Conservation (phyloP, 2,888 invertebrate species). For the Lissocephala sabroskyi region DNA sequence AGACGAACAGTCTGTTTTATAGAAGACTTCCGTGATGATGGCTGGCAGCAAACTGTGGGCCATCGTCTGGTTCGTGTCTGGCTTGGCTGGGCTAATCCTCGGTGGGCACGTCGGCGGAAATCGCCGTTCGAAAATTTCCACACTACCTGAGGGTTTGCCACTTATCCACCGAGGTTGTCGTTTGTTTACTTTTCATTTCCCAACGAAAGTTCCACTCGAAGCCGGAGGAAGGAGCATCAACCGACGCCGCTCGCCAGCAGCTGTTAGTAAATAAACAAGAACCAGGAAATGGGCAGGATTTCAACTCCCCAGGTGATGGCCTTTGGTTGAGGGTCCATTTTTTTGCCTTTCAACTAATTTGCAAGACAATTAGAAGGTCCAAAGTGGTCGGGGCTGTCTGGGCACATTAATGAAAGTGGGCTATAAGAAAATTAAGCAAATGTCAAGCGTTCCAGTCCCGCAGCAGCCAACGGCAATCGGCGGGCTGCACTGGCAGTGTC, state of each 20-base stretch:
- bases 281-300: too few species aligned
- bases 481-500: constrained; percentile 21
- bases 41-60: too few species aligned
- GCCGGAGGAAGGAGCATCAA: constrained; percentile 8
- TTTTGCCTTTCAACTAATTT: constrained; percentile 52
- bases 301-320: constrained; percentile 10
- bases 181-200: constrained; percentile 62
- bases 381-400: constrained; percentile 30
- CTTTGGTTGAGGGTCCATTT: constrained; percentile 28
- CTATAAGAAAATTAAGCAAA: constrained; percentile 60
- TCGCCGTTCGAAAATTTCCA: constrained; percentile 40
- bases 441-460: too few species aligned
- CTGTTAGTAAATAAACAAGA: constrained; percentile 39
- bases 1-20: too few species aligned
- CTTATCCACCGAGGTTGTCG: too few species aligned
- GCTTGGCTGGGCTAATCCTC: constrained; percentile 43
- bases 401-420: constrained; percentile 65
- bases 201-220: constrained; percentile 38
- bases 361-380: constrained; percentile 68
- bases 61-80: constrained; percentile 25
- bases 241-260: constrained; percentile 9
- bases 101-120: constrained; percentile 52
- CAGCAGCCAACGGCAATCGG: too few species aligned
- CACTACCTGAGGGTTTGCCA: too few species aligned
- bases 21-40: too few species aligned